Evolutionary conservation across 2,888 invertebrate species (phyloP).

Genomic region (Agrotis clavis): DNA sequence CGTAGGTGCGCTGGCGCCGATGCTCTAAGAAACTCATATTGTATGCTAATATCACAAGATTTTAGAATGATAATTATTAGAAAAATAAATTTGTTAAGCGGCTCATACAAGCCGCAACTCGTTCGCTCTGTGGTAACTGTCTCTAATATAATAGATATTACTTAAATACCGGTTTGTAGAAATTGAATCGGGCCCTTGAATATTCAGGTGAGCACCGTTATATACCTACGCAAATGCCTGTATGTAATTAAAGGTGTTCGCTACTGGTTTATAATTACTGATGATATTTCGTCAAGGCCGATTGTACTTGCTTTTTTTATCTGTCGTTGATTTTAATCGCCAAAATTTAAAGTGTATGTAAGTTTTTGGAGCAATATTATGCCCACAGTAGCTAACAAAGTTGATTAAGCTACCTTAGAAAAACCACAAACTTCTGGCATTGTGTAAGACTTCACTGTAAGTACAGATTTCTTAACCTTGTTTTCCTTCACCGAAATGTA

Average conservation of each 20-base stretch:
- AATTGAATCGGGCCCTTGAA: conserved; percentile 62
- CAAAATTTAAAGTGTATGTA: too few species aligned
- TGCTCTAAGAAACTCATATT: conserved; percentile 81
- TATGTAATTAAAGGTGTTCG: conserved; percentile 36
- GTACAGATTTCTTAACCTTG: too few species aligned
- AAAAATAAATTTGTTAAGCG: conserved; percentile 81
- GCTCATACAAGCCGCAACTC: conserved; percentile 79
- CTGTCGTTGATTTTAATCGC: not conserved
- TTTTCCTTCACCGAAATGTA: too few species aligned
- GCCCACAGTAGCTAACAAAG: too few species aligned
- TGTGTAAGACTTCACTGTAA: too few species aligned
- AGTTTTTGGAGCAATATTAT: too few species aligned
- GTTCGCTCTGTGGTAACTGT: conserved; percentile 71
- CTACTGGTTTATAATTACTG: not conserved
- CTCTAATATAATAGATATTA: conserved; percentile 56
- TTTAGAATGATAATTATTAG: conserved; percentile 85
- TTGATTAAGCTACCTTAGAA: too few species aligned
- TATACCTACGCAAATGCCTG: conserved; percentile 57
- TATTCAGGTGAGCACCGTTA: conserved; percentile 64
- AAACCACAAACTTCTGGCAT: too few species aligned
- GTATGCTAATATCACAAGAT: conserved; percentile 85
- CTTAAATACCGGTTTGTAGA: conserved; percentile 62
- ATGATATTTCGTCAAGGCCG: not conserved
- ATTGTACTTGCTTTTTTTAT: not conserved
- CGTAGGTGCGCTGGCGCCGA: conserved; percentile 84